Conservation (phyloP, 37 sponge, comb jelly and placozoan species). For the Chondrosia reniformis region DNA sequence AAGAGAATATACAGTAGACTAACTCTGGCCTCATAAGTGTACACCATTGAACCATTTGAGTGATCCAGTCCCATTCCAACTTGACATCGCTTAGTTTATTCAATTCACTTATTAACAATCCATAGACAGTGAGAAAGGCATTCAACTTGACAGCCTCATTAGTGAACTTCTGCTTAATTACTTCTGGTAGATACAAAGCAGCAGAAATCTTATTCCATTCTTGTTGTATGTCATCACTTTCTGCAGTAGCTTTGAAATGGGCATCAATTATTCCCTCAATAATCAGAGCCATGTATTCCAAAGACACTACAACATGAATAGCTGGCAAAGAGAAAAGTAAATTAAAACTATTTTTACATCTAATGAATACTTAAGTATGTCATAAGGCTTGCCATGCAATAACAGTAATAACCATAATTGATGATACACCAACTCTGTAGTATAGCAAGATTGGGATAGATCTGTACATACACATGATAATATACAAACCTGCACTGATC, state of each 20-base stretch:
- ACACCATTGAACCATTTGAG: constrained; percentile 55
- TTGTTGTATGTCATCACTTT: background rate
- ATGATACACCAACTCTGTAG: no score
- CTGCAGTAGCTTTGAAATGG: constrained; percentile 9
- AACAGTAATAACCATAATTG: no score
- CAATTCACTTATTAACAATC: background rate
- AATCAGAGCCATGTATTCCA: constrained; percentile 32
- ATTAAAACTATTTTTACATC: no score
- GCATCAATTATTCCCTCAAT: constrained; percentile 24
- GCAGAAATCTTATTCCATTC: background rate
- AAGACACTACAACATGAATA: constrained; percentile 10
- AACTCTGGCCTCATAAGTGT: constrained; percentile 59
- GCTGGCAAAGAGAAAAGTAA: background rate
- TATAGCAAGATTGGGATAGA: no score
- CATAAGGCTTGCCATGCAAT: no score
- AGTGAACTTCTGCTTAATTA: background rate
- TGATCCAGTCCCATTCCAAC: constrained; percentile 42
- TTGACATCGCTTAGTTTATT: background rate
- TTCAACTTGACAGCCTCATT: background rate
- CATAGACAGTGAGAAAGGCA: background rate
- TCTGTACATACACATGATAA: constrained; percentile 1
- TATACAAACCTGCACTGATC: constrained; percentile 57
- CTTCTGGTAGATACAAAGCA: background rate
- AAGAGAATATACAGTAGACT: no score
- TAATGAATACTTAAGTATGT: no score